Conservation (phyloP, 2,888 invertebrate genomes). For the Euplexia lucipara region DNA sequence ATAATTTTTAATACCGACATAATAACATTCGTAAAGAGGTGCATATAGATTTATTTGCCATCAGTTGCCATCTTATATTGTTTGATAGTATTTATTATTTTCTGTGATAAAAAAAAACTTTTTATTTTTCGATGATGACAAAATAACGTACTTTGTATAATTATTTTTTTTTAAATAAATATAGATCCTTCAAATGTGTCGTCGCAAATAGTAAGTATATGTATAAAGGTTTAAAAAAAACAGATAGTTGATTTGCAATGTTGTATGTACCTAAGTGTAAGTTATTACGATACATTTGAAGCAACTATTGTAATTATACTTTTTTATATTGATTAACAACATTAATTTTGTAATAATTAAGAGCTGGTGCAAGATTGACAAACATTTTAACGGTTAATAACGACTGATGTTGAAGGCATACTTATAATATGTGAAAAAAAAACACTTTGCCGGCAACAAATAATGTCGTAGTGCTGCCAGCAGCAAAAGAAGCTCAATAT, state of each 20-base stretch:
- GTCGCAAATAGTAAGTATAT: constrained; percentile 57
- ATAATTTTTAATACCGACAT: constrained; percentile 57
- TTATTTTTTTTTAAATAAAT: constrained; percentile 50
- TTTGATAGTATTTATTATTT: constrained; percentile 88
- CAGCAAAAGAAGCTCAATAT: too few species aligned
- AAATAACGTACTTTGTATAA: constrained; percentile 60
- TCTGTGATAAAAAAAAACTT: constrained; percentile 85
- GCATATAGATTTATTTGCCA: constrained; percentile 81
- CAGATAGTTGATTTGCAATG: constrained; percentile 57
- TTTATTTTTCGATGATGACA: constrained; percentile 71
- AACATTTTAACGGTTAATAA: constrained; percentile 4
- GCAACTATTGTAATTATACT: constrained; percentile 63
- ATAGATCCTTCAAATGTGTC: constrained; percentile 66
- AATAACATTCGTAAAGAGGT: constrained; percentile 76
- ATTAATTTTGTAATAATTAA: constrained; percentile 56
- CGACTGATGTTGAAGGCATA: constrained; percentile 23
- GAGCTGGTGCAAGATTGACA: constrained; percentile 43
- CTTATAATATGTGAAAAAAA: neutral
- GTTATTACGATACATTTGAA: constrained; percentile 59
- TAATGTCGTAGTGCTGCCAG: too few species aligned
- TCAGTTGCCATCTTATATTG: constrained; percentile 85
- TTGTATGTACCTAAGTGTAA: constrained; percentile 57
- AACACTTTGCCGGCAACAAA: too few species aligned
- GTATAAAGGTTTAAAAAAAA: constrained; percentile 54
- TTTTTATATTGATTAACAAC: constrained; percentile 61